phyloP scores from a whole-genome alignment of 2,888 invertebrate species.

The Sesia apiformis region DNA sequence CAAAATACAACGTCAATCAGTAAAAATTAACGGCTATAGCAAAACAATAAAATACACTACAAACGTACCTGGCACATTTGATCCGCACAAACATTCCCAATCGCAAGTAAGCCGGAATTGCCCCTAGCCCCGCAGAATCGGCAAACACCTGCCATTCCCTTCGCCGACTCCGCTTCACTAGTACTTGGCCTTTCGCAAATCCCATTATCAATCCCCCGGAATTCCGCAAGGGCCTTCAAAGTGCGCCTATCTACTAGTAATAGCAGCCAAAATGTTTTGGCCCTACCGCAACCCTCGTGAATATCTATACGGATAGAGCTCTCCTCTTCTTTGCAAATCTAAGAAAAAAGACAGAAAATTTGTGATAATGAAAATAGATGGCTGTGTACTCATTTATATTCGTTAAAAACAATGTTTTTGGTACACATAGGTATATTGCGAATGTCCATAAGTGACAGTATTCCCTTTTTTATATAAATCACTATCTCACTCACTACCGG shows the following conservation, averaged over 20 bases:
- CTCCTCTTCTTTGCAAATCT: constrained; percentile 96
- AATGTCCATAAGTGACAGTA: too few relatives aligned
- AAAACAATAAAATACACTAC: neutral
- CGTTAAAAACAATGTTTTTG: neutral
- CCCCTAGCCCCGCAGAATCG: constrained; percentile 93
- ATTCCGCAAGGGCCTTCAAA: constrained; percentile 92
- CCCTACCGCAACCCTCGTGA: constrained; percentile 97
- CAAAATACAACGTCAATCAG: too few relatives aligned
- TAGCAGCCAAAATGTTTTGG: constrained; percentile 95
- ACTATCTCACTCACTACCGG: too few relatives aligned
- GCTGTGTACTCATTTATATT: too few relatives aligned
- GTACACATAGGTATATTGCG: too few relatives aligned
- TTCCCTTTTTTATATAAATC: too few relatives aligned
- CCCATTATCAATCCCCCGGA: constrained; percentile 76
- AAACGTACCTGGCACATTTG: constrained; percentile 88
- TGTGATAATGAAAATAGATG: too few relatives aligned
- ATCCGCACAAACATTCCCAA: constrained; percentile 95
- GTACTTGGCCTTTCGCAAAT: constrained; percentile 17
- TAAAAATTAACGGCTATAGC: neutral
- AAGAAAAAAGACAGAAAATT: constrained; percentile 1
- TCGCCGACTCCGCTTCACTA: constrained; percentile 15
- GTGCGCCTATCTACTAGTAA: constrained; percentile 95
- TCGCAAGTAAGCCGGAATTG: constrained; percentile 87
- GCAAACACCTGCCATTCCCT: constrained; percentile 81
- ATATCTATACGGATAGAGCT: constrained; percentile 96